Percentiles rank a stretch among this genome's conserved stretches.
Conservation (phyloP, 2,797 vertebrate species). For the Pangasius macronema region DNA sequence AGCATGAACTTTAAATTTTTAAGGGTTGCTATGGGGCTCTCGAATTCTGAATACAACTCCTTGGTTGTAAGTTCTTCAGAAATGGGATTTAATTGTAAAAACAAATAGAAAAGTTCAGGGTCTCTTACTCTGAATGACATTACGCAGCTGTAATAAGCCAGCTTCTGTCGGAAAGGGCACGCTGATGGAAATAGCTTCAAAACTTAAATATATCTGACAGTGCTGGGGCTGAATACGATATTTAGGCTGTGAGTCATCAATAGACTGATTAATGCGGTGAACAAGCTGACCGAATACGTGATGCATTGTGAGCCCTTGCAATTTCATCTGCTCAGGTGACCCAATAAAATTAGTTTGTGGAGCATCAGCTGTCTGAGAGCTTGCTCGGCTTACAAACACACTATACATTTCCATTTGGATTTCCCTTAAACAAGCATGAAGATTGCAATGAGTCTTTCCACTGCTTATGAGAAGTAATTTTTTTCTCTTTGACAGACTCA, state of each 20-base stretch:
- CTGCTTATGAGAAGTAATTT: not conserved
- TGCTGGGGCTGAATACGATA: not conserved
- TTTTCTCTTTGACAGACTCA: not conserved
- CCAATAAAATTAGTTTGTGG: slow-evolving; percentile 32
- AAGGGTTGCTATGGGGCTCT: not conserved
- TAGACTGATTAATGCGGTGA: slow-evolving; percentile 35
- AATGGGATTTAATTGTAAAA: not conserved
- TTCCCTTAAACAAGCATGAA: not conserved
- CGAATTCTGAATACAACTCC: not conserved
- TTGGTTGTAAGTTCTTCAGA: not conserved
- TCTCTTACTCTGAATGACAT: not conserved
- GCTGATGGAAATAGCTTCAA: not conserved
- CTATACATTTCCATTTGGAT: not conserved
- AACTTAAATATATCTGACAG: not conserved
- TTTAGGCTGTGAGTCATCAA: slow-evolving; percentile 12
- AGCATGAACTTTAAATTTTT: not conserved
- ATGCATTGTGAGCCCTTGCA: not conserved
- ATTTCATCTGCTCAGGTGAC: slow-evolving; percentile 36
- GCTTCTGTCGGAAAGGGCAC: not conserved
- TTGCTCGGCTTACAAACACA: not conserved
- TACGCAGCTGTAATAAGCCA: not conserved
- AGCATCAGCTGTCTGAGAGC: not conserved
- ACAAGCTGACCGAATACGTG: not conserved
- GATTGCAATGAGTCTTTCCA: not conserved
- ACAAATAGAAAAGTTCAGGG: not conserved